Base-by-base conservation (phyloP, 2,888 invertebrate species). In the Dynastes hyllus region DNA sequence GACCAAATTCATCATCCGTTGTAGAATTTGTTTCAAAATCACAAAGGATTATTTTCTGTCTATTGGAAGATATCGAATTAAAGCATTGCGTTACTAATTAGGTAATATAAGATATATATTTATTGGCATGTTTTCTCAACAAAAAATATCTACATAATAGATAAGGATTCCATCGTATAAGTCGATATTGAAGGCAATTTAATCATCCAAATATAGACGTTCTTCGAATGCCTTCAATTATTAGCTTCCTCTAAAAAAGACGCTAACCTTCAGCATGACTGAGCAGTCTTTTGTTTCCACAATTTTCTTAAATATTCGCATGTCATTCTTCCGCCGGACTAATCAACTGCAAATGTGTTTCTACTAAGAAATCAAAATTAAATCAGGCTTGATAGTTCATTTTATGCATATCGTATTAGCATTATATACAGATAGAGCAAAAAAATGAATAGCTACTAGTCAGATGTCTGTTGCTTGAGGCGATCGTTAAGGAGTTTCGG, bases 321-420 rank as follows among this genome's bases (percentile, higher is more conserved):
- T 37, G 71, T 71, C 58, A 58, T 32, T 55, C 37, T 71, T 58
- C 29, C 55, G 16, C 55, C 11, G 40, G 22, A 37, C 55, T 22
- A 32, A 37, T 22, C 16, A 16, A 8, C 32, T 32, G 55, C 22
- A 71, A 71, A 9, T 16, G 37, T 16, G 55, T 37, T 32, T 32
- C 32, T 71, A 71, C 70, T 29, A n/a, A 32, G 70, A 70, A 70
- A 51, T 53, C 53, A 29, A 32, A 53, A 70, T 70, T 53, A 71
- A 71, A 55, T 37, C 5, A 1, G 55, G 1, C 22, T 55, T 55
- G 22, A 55, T 55, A 22, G 22, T 9, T 16, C 45, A 45, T 11
- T 16, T 66, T 66, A 8, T 40, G n/a, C 16, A n/a, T 0, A 32
- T 16, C 32, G 29, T 27, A 70, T 16, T 55, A 16, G 45, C 45